Percentiles rank a stretch among this genome's conserved stretches.
phyloP scores from a whole-genome alignment of 2,113 vertebrate genomes.

The Climacteris rufus region DNA sequence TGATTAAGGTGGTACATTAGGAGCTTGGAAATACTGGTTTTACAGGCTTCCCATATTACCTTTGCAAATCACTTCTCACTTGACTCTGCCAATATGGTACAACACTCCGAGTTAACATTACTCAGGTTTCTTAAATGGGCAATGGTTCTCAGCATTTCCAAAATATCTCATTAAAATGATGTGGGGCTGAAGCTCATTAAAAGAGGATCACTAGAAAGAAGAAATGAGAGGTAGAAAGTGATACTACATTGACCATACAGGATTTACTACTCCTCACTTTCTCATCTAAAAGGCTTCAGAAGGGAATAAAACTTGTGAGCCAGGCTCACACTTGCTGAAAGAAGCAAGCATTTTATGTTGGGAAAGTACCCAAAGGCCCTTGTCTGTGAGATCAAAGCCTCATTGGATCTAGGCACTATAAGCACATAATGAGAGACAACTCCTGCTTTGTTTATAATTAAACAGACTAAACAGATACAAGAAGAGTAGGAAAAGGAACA shows the following conservation, averaged over 20 bases:
- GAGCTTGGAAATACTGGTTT: conserved; percentile 15
- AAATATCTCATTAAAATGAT: background rate
- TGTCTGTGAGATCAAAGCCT: conserved; percentile 8
- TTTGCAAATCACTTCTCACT: background rate
- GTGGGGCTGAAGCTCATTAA: background rate
- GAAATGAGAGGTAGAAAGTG: background rate
- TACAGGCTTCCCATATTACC: background rate
- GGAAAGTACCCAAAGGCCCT: background rate
- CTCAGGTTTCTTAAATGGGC: background rate
- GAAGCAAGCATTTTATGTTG: background rate
- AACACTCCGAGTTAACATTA: background rate
- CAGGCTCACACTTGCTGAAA: background rate
- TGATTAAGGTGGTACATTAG: background rate
- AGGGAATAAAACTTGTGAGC: background rate
- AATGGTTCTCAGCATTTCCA: background rate
- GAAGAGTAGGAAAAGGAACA: background rate
- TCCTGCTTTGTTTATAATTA: background rate
- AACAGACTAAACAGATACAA: background rate
- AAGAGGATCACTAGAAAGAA: background rate
- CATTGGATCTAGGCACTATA: background rate
- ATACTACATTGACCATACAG: background rate
- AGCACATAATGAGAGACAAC: background rate
- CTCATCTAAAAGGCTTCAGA: background rate
- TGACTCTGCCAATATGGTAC: background rate
- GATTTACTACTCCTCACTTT: background rate